Evolutionary conservation across 2,888 invertebrate species (phyloP).

Genomic region (Harmothoe impar): DNA sequence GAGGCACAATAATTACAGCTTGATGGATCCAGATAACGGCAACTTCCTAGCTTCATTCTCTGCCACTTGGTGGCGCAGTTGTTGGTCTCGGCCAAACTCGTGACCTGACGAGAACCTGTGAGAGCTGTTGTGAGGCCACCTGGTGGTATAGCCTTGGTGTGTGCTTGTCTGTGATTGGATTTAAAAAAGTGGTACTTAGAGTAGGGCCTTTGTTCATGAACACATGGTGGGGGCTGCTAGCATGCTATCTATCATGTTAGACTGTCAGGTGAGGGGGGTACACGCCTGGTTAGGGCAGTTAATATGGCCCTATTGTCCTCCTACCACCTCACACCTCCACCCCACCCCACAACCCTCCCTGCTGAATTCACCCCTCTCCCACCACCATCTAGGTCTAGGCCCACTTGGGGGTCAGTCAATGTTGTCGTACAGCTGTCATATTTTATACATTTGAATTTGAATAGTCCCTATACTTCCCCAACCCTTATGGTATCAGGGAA

Average conservation of each 20-base stretch:
- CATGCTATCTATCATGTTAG: constrained; percentile 39
- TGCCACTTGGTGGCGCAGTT: too few relatives aligned
- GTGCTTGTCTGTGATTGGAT: constrained; percentile 11
- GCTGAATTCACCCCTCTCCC: background rate
- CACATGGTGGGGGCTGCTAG: constrained; percentile 6
- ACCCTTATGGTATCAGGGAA: too few relatives aligned
- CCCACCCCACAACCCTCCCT: background rate
- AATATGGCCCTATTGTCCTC: background rate
- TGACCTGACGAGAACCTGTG: background rate
- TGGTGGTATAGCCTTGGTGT: background rate
- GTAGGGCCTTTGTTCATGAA: background rate
- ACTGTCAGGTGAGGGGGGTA: background rate
- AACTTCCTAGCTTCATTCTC: too few relatives aligned
- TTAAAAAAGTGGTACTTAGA: background rate
- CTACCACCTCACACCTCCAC: constrained; percentile 7
- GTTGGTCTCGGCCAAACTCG: background rate
- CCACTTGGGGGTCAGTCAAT: background rate
- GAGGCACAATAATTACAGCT: too few relatives aligned
- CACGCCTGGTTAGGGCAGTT: background rate
- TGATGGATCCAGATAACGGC: too few relatives aligned
- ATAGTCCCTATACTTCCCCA: too few relatives aligned
- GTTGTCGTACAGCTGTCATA: background rate
- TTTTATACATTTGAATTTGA: background rate
- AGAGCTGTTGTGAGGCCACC: background rate
- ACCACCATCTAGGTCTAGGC: background rate